Conservation (phyloP, 1,140 invertebrate species). For the Eurosta solidaginis region DNA sequence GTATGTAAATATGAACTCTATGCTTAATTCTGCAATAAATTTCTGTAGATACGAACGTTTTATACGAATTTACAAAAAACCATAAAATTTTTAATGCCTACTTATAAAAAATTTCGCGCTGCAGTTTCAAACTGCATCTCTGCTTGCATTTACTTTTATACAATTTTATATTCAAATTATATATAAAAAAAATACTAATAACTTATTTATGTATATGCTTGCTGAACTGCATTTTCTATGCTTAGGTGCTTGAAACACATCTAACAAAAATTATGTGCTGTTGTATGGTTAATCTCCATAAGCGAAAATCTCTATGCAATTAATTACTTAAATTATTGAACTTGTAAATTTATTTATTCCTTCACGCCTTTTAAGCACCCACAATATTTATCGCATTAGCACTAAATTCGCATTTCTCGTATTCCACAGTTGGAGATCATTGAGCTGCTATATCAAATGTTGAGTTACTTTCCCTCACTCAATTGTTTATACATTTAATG, state of each 20-base stretch:
- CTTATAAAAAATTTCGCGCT: background rate
- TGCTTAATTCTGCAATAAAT: background rate
- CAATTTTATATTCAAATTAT: background rate
- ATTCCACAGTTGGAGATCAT: conserved; percentile 1
- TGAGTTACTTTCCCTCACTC: background rate
- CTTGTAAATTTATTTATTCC: too few species aligned
- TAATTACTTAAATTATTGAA: too few species aligned
- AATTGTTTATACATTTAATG: background rate
- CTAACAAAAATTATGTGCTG: background rate
- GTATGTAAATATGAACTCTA: background rate
- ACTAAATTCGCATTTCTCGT: background rate
- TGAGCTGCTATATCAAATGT: background rate
- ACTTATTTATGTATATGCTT: background rate
- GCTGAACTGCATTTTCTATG: background rate
- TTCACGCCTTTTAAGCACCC: too few species aligned
- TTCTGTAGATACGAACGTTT: background rate
- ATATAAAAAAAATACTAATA: conserved; percentile 7
- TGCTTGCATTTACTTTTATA: background rate
- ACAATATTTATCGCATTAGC: too few species aligned
- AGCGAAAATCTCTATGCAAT: too few species aligned
- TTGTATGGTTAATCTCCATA: too few species aligned
- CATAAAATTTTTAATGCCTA: background rate
- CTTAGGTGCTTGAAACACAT: too few species aligned
- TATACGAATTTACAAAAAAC: conserved; percentile 3
- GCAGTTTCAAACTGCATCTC: background rate